Evolutionary conservation across 2,888 invertebrate species (phyloP), one percentile per base, ranked within the genome.

Genomic region (Melanotus villosus): DNA sequence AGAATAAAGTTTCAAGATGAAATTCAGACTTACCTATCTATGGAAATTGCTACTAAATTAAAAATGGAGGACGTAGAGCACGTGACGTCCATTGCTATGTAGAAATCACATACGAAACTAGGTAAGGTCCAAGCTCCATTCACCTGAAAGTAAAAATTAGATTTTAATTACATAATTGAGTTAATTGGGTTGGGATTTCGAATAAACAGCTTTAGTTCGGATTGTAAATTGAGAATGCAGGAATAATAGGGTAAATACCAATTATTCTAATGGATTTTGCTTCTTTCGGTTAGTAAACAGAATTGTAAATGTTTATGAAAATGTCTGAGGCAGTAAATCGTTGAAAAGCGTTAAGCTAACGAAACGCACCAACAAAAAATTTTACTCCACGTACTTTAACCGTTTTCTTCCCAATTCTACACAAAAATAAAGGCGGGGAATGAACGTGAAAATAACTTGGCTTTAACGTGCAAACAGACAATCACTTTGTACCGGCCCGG

Each of bases 11-110:
- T 10, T 57, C 7, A 19, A 4, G 2, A 34, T 7, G 16, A n/a
- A 32, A 9, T 43, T 12, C 38, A n/a, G 6, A 82, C 90, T 89
- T 84, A 97, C 98, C 97, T 95, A 90, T 98, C 98, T 87, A 98
- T 94, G 80, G 97, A 97, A 86, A 98, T 98, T 79, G 98, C 98
- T 77, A 98, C 96, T 84, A 98, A 90, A 88, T 98, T 98, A 88
- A 98, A 96, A 85, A 98, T 98, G 83, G 97, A 98, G 81, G 97
- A 97, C 73, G 98, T 98, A 79, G 97, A 97, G 85, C 97, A 97
- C 76, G 95, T 96, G 81, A 98, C 98, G 86, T 98, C 98, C 93
- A 96, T 95, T 65, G 97, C 97, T 84, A 98, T 97, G 90, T 97
- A 98, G 86, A 97, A 94, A 88, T 98, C 97, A 86, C 98, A 98